A percentile compares a stretch with the other conserved stretches of the same genome.
These are phyloP conservation scores for Diadophis punctatus DNA, from an alignment of 2,113 vertebrate genomes.

Conservation along the genomic window DNA sequence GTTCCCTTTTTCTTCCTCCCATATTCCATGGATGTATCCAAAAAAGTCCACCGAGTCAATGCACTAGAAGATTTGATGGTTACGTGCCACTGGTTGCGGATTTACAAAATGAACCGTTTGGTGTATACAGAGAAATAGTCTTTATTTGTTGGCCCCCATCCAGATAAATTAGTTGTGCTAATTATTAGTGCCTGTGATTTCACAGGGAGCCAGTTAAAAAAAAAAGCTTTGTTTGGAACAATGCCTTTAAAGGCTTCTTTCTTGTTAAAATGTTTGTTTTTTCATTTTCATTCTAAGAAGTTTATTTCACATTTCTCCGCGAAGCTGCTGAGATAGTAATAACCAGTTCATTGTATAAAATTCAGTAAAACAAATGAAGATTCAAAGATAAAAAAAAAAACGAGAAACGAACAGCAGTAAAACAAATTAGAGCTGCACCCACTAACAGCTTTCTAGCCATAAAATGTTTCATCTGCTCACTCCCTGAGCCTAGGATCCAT, in stretches of 20 bases:
- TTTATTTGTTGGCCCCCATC: no score
- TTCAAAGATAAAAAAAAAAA: not conserved
- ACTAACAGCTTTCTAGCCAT: not conserved
- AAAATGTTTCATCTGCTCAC: conserved; percentile 1
- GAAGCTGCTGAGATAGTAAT: not conserved
- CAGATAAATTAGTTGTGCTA: not conserved
- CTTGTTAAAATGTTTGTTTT: not conserved
- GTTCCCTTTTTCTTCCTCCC: not conserved
- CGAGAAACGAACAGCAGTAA: not conserved
- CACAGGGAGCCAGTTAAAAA: not conserved
- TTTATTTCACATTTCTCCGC: not conserved
- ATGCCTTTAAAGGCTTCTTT: not conserved
- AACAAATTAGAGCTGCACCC: not conserved
- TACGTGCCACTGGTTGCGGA: not conserved
- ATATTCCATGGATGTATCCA: not conserved
- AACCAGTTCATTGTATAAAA: not conserved
- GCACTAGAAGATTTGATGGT: not conserved
- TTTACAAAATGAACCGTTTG: not conserved
- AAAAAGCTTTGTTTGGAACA: not conserved
- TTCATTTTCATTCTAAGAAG: not conserved
- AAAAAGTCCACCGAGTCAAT: not conserved
- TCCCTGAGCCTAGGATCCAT: not conserved
- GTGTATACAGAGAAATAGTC: not conserved
- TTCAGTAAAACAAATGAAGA: not conserved
- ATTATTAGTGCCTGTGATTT: not conserved